Percentiles rank a stretch among this genome's conserved stretches.
phyloP scores from a whole-genome alignment of 2,113 vertebrate species.

The Tupaia tana region DNA sequence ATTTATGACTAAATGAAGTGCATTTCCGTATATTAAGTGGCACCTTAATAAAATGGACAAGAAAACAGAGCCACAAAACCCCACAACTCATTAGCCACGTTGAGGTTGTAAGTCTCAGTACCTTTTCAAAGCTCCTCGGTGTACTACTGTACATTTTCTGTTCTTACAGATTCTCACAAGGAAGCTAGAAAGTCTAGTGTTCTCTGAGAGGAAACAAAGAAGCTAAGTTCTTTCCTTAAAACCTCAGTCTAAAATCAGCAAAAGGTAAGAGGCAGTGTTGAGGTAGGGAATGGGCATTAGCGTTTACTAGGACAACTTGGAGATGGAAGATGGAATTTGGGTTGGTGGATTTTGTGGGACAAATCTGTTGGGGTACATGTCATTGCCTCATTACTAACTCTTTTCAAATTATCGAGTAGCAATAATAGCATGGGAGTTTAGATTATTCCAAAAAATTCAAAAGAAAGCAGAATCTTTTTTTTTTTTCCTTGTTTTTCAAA shows the following conservation, averaged over 20 bases:
- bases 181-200: neutral
- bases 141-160: neutral
- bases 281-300: neutral
- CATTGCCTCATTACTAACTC: neutral
- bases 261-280: neutral
- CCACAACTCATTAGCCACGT: neutral
- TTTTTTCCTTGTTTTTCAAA: conserved; percentile 2
- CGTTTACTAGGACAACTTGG: neutral
- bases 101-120: neutral
- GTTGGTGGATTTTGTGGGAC: neutral
- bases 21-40: neutral
- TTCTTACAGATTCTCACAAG: neutral
- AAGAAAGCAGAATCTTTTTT: neutral
- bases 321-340: neutral
- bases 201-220: neutral
- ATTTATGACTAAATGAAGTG: neutral
- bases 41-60: neutral
- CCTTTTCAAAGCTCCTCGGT: neutral
- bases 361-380: neutral
- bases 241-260: conserved; percentile 43
- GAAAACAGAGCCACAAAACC: neutral
- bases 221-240: neutral
- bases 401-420: neutral
- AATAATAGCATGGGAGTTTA: neutral
- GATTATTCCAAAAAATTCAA: neutral